Conservation (phyloP, 2,888 invertebrate genomes). For the Steinernema carpocapsae region DNA sequence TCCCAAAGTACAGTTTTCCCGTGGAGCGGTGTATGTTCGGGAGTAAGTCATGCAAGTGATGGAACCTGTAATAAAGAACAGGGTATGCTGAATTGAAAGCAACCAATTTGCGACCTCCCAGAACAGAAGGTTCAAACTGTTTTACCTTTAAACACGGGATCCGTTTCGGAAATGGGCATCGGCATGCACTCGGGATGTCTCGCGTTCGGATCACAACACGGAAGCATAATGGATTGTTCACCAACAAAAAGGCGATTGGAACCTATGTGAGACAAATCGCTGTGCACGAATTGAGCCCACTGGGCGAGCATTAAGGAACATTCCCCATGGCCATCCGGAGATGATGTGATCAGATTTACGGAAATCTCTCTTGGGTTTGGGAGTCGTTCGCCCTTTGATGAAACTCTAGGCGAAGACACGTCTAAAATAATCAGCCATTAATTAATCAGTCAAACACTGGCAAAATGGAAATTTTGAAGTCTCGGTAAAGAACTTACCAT, state of each 20-base stretch:
- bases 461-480: neutral
- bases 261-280: slow-evolving; percentile 73
- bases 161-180: slow-evolving; percentile 78
- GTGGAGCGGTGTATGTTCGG: slow-evolving; percentile 59
- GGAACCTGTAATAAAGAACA: slow-evolving; percentile 41
- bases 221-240: slow-evolving; percentile 69
- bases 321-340: slow-evolving; percentile 48
- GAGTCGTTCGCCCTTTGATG: slow-evolving; percentile 46
- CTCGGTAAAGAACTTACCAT: slow-evolving; percentile 50
- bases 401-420: slow-evolving; percentile 45
- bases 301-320: slow-evolving; percentile 80
- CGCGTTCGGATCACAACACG: slow-evolving; percentile 78
- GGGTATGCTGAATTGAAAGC: too few relatives aligned
- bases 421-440: slow-evolving; percentile 38
- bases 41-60: slow-evolving; percentile 61
- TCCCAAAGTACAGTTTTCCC: slow-evolving; percentile 64
- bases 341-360: slow-evolving; percentile 48
- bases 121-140: too few relatives aligned
- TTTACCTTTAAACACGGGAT: slow-evolving; percentile 71
- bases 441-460: slow-evolving; percentile 21
- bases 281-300: slow-evolving; percentile 67
- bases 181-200: slow-evolving; percentile 84
- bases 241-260: slow-evolving; percentile 75
- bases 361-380: slow-evolving; percentile 49
- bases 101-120: too few relatives aligned